Percentiles rank a stretch among this genome's conserved stretches.
Evolutionary conservation across 2,888 invertebrate genomes (phyloP).

Genomic region (Agrochola litura): DNA sequence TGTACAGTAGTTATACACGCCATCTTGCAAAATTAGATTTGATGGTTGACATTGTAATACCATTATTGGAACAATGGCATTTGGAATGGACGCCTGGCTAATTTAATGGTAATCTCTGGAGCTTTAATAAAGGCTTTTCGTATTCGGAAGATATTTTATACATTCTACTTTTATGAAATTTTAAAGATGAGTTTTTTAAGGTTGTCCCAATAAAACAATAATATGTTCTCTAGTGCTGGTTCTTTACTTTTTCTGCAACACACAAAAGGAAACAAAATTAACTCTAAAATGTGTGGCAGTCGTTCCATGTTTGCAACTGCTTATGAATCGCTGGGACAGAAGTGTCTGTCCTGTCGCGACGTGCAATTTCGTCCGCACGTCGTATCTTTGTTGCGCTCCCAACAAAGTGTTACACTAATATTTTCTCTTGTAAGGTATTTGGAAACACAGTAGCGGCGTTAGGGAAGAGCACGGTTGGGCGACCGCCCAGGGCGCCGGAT

Average conservation of each 20-base stretch:
- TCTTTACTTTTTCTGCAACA: not conserved
- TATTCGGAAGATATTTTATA: not conserved
- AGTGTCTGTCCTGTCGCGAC: not conserved
- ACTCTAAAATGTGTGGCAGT: not conserved
- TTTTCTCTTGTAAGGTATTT: not conserved
- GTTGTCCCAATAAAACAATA: not conserved
- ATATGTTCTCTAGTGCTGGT: not conserved
- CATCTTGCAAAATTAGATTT: constrained; percentile 35
- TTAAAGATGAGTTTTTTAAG: not conserved
- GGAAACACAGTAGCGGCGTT: not conserved
- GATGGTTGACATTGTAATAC: constrained; percentile 30
- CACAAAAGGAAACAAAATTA: not conserved
- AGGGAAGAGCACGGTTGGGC: no score
- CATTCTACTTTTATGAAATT: not conserved
- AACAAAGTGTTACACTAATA: not conserved
- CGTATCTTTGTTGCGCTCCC: not conserved
- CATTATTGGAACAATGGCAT: constrained; percentile 31
- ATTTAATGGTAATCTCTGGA: constrained; percentile 15
- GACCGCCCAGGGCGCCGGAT: no score
- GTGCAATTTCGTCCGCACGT: not conserved
- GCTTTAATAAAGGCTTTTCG: not conserved
- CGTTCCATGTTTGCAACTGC: not conserved
- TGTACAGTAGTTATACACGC: not conserved
- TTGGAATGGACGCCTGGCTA: constrained; percentile 23
- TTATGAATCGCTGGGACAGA: not conserved